These are phyloP conservation scores for Hybognathus amarus DNA, from an alignment of 2,797 vertebrate genomes.

Conservation along the genomic window DNA sequence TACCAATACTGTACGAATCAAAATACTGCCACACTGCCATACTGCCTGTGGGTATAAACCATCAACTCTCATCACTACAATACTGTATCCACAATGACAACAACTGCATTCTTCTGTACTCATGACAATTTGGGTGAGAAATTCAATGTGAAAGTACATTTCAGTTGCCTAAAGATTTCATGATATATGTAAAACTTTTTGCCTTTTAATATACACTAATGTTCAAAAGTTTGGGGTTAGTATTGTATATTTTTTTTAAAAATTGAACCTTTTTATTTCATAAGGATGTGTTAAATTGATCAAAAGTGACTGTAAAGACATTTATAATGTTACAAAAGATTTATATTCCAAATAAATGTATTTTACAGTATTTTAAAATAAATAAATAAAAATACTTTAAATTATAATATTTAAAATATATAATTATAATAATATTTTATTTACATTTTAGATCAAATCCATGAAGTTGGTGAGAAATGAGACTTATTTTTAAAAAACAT, in stretches of 20 bases:
- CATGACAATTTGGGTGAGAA: not conserved
- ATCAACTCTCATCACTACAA: not conserved
- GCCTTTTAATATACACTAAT: not conserved
- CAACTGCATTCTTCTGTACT: not conserved
- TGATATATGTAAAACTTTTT: not conserved
- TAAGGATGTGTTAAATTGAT: not conserved
- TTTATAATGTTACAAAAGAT: not conserved
- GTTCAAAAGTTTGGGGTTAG: not conserved
- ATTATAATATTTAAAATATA: not conserved
- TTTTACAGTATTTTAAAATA: no score
- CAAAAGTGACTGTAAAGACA: not conserved
- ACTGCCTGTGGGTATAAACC: not conserved
- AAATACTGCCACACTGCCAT: constrained; percentile 1
- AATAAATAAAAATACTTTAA: no score
- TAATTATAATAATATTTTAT: not conserved
- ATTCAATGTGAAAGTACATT: not conserved
- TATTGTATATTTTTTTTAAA: not conserved
- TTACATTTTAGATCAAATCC: not conserved
- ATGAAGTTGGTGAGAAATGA: not conserved
- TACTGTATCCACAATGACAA: not conserved
- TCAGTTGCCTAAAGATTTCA: not conserved
- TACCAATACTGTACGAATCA: constrained; percentile 15
- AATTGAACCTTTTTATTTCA: not conserved
- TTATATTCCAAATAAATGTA: not conserved
- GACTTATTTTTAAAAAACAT: not conserved